Conservation (phyloP, 2,113 vertebrate genomes). For the Tragelaphus buxtoni region DNA sequence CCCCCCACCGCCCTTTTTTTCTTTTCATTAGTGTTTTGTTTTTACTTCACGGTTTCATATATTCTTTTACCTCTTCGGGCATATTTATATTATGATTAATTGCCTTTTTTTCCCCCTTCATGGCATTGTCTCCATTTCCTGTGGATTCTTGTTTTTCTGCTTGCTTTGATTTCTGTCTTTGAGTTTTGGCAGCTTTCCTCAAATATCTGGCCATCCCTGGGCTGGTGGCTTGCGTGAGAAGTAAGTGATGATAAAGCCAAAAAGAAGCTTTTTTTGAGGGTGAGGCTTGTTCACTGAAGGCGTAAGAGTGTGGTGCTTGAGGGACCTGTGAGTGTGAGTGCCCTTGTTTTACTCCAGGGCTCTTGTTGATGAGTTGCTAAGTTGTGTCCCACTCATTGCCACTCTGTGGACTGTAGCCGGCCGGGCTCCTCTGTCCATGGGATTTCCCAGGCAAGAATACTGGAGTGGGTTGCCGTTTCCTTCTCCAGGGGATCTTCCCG, state of each 20-base stretch:
- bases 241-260: not conserved
- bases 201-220: not conserved
- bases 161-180: conserved; percentile 1
- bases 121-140: not conserved
- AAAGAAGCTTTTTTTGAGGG: not conserved
- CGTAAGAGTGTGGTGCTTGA: too few species aligned
- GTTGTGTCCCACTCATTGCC: not conserved
- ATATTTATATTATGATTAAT: not conserved
- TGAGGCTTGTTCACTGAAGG: not conserved
- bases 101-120: rapidly evolving
- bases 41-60: not conserved
- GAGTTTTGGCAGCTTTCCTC: not conserved
- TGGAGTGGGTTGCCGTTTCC: not conserved
- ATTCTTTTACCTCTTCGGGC: not conserved
- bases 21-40: not conserved
- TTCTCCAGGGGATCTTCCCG: not conserved
- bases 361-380: not conserved
- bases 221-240: not conserved
- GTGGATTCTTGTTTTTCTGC: not conserved
- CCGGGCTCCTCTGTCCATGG: not conserved
- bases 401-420: not conserved
- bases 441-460: not conserved
- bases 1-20: rapidly evolving
- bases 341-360: not conserved
- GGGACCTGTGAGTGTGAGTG: not conserved